Evolutionary conservation across 2,113 vertebrate species (phyloP).

Genomic region (Hydrochoerus hydrochaeris): DNA sequence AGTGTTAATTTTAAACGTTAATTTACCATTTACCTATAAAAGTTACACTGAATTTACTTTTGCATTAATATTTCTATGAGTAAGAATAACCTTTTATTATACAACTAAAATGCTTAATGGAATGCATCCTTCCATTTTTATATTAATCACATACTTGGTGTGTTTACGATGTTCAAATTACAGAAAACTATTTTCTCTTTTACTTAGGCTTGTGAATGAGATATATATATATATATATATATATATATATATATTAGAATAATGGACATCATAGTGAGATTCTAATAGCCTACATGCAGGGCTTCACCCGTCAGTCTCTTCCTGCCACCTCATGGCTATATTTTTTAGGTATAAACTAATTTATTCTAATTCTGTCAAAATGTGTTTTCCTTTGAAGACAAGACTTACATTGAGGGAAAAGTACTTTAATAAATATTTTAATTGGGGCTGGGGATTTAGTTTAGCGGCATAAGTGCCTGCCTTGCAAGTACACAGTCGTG

Average conservation of each 20-base stretch:
- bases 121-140: slow-evolving; percentile 54
- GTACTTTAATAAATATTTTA: neutral
- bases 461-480: too few species aligned
- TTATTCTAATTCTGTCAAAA: slow-evolving; percentile 57
- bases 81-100: slow-evolving; percentile 55
- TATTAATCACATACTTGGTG: slow-evolving; percentile 73
- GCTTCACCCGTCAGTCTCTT: neutral
- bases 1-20: neutral
- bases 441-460: too few species aligned
- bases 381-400: neutral
- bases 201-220: slow-evolving; percentile 76
- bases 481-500: too few species aligned
- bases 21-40: neutral
- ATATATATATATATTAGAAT: slow-evolving; percentile 76
- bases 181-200: slow-evolving; percentile 75
- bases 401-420: neutral
- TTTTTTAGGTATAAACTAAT: slow-evolving; percentile 66
- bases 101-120: slow-evolving; percentile 44
- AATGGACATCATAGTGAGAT: slow-evolving; percentile 75
- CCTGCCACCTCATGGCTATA: slow-evolving; percentile 26
- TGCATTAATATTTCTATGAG: slow-evolving; percentile 44
- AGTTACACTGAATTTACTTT: slow-evolving; percentile 51
- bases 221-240: slow-evolving; percentile 69
- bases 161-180: slow-evolving; percentile 59
- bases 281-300: slow-evolving; percentile 73